Conservation (phyloP, 1,140 invertebrate genomes). For the Pentalonia nigronervosa region DNA sequence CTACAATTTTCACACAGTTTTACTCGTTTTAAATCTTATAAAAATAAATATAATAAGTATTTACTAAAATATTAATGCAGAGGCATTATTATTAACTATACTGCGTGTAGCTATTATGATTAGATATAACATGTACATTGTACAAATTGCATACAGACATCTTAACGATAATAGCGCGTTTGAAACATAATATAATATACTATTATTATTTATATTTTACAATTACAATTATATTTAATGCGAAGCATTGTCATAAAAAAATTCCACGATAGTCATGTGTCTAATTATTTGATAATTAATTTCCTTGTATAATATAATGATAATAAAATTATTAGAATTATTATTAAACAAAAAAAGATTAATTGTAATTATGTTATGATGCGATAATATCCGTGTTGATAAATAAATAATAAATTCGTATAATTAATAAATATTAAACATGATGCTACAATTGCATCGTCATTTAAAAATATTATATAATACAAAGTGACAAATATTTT, state of each 20-base stretch:
- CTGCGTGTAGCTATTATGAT: neutral
- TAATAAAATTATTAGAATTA: conserved; percentile 10
- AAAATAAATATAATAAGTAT: too few species aligned
- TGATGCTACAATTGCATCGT: neutral
- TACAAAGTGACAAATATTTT: neutral
- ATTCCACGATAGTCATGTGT: neutral
- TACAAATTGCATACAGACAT: neutral
- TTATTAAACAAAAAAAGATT: conserved; percentile 8
- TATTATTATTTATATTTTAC: conserved; percentile 21
- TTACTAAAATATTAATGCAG: too few species aligned
- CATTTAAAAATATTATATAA: neutral
- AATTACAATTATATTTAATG: neutral
- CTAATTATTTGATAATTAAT: neutral
- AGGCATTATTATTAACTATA: neutral
- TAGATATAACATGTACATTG: neutral
- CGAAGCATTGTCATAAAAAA: neutral
- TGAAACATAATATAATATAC: neutral
- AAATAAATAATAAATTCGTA: neutral
- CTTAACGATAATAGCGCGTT: neutral
- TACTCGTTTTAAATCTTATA: too few species aligned
- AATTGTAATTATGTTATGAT: neutral
- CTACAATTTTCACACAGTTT: too few species aligned
- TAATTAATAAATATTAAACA: neutral
- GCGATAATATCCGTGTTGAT: neutral
- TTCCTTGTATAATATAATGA: neutral